A percentile compares a stretch with the other conserved stretches of the same genome.
These are phyloP conservation scores for Setophaga petechia DNA, from an alignment of 2,113 vertebrate genomes.

Conservation along the genomic window DNA sequence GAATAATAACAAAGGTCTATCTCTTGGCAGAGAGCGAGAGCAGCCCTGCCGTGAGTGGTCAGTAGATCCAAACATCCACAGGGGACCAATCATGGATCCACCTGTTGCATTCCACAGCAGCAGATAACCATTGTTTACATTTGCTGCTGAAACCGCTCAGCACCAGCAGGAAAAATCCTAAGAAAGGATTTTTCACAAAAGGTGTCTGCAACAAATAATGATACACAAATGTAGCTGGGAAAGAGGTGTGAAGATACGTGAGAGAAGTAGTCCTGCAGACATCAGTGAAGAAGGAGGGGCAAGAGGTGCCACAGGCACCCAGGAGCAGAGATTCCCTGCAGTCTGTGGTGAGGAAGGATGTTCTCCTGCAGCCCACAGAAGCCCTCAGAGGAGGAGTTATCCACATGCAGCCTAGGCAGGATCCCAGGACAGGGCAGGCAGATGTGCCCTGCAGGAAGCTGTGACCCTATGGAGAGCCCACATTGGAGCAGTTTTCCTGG, in stretches of 20 bases:
- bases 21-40: too few relatives aligned
- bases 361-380: not conserved
- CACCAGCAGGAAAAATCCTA: too few relatives aligned
- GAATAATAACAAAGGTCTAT: too few relatives aligned
- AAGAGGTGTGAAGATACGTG: not conserved
- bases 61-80: too few relatives aligned
- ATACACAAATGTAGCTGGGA: not conserved
- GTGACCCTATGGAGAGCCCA: not conserved
- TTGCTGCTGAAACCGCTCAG: too few relatives aligned
- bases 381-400: not conserved
- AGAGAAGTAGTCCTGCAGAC: not conserved
- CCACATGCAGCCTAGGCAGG: not conserved
- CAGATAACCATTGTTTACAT: too few relatives aligned
- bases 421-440: rapidly evolving
- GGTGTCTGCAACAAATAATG: too few relatives aligned
- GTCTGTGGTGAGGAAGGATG: not conserved
- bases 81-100: too few relatives aligned
- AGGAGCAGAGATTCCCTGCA: not conserved
- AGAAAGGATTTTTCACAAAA: too few relatives aligned
- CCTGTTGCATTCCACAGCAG: too few relatives aligned
- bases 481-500: not conserved
- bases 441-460: not conserved
- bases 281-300: not conserved
- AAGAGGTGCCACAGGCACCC: not conserved
- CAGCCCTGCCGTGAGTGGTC: too few relatives aligned